A percentile compares a stretch with the other conserved stretches of the same genome.
Evolutionary conservation across 1,140 invertebrate species (phyloP).

Genomic region (Dysdera silvatica): DNA sequence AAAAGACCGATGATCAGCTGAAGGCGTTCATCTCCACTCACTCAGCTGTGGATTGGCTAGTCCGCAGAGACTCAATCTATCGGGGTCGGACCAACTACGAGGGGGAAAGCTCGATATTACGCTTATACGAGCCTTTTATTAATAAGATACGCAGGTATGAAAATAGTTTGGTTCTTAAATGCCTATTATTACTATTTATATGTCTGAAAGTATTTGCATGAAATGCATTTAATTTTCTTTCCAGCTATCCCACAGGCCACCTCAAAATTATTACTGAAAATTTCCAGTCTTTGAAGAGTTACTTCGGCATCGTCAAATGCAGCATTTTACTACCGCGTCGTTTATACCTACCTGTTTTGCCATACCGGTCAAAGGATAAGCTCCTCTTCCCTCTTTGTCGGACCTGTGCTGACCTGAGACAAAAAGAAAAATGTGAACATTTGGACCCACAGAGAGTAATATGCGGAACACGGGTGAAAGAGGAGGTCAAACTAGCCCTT

Average conservation of each 20-base stretch:
- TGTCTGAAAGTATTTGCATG: too few species aligned
- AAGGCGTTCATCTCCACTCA: not conserved
- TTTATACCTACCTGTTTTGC: not conserved
- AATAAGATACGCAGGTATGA: not conserved
- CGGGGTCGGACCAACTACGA: not conserved
- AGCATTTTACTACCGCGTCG: not conserved
- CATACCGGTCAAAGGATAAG: not conserved
- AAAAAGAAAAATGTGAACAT: not conserved
- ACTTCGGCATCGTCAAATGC: too few species aligned
- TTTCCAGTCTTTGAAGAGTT: not conserved
- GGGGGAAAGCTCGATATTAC: not conserved
- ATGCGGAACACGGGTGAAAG: not conserved
- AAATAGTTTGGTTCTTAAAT: not conserved
- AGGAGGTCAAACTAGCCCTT: not conserved
- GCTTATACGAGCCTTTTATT: not conserved
- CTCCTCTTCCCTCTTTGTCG: constrained; percentile 5
- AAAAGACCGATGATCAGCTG: not conserved
- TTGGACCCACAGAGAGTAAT: not conserved
- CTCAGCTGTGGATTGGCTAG: not conserved
- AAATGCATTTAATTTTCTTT: too few species aligned
- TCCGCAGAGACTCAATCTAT: not conserved
- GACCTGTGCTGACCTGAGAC: not conserved
- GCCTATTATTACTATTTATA: too few species aligned
- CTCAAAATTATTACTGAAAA: not conserved
- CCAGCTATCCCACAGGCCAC: not conserved